Evolutionary conservation across 2,888 invertebrate genomes (phyloP).

Genomic region (Coelopa pilipes): DNA sequence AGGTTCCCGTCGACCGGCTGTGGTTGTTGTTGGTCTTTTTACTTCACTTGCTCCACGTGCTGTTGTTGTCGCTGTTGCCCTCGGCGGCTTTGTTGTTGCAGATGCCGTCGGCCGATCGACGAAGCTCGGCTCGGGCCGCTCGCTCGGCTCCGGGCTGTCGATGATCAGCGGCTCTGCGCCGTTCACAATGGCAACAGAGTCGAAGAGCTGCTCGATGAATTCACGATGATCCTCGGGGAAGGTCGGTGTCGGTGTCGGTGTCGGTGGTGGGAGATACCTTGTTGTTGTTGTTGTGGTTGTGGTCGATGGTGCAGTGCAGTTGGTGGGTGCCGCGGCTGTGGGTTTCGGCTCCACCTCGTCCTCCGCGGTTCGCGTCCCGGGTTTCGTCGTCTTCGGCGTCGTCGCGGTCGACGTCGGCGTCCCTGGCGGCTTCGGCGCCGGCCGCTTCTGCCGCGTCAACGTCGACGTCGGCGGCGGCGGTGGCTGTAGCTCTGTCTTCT

Average conservation of each 20-base stretch:
- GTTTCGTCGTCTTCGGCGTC: neutral
- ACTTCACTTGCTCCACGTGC: constrained; percentile 18
- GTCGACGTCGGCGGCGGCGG: neutral
- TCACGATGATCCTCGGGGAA: constrained; percentile 46
- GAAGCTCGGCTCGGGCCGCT: neutral
- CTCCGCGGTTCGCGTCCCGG: neutral
- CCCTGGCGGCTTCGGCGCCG: constrained; percentile 48
- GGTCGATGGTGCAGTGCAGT: constrained; percentile 18
- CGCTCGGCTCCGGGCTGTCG: neutral
- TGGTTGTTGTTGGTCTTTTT: constrained; percentile 21
- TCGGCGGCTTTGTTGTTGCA: neutral
- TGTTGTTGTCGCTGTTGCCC: constrained; percentile 12
- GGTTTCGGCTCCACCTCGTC: too few species aligned
- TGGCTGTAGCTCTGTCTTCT: neutral
- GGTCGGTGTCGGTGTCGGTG: constrained; percentile 6
- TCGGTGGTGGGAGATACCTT: constrained; percentile 15
- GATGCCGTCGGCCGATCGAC: neutral
- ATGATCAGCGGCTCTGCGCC: constrained; percentile 20
- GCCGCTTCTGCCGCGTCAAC: constrained; percentile 44
- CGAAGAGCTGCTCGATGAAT: constrained; percentile 51
- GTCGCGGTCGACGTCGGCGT: constrained; percentile 9
- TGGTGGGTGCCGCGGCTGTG: neutral
- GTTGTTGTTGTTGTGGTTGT: constrained; percentile 32
- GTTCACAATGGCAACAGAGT: constrained; percentile 33
- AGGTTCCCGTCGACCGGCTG: neutral